Evolutionary conservation across 2,888 invertebrate species (phyloP), one percentile per base, ranked within the genome.

Genomic region (Cryptosula pallasiana): DNA sequence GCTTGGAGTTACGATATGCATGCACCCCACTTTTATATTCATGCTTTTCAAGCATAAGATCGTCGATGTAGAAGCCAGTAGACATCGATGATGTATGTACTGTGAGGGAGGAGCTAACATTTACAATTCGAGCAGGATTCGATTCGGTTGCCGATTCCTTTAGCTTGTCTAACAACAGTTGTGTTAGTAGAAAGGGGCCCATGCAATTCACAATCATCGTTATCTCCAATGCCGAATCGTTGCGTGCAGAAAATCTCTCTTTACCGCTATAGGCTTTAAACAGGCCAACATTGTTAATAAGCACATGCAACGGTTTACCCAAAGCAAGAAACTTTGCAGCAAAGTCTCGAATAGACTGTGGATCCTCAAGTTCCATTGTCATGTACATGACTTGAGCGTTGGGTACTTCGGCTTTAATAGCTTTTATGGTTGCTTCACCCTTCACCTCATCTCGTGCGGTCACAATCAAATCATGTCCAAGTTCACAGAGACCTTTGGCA

Each of bases 341-440:
- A 54, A 70, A 70, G 23, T 36, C 29, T 70, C 45, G 70, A 70
- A 70, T 54, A 29, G 70, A 70, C 20, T 70, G n/a, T 29, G 55
- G 25, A 9, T 70, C 70, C 2, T 35, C 34, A 9, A 70, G n/a
- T 16, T 70, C 70, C 36, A 70, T 36, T 3, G 29, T 9, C 2
- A 70, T 35, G 25, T 54, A 54, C 23, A 25, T 29, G 23, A 70
- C 5, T 9, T 70, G 9, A 25, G 55, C 70, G 9, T 54, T 5
- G 9, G 70, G 70, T 2, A 54, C 23, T 36, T 23, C 2, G 9
- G 36, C 45, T 36, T 54, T 36, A 27, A 70, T 70, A 23, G 23
- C 25, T 45, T 2, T 23, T 5, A 70, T 32, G 9, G 70, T 54
- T 2, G 70, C 35, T 9, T 35, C 35, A 2, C 70, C 70, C 36